These are phyloP conservation scores for Tylochromis polylepis DNA, from an alignment of 2,113 vertebrate genomes.

Conservation along the genomic window DNA sequence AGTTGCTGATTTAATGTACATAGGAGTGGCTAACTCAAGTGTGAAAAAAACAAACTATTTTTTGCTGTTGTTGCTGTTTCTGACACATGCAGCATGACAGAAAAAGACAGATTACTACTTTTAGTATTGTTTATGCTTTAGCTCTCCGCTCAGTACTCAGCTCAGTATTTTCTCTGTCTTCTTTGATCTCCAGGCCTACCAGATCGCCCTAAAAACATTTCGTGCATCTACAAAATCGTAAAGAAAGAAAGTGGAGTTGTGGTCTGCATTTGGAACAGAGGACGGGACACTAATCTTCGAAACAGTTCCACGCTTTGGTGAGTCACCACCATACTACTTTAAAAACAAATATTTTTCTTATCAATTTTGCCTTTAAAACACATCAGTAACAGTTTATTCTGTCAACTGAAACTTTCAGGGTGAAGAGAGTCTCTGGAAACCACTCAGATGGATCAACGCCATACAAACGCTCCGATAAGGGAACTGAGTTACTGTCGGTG, in stretches of 20 bases:
- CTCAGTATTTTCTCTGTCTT: not conserved
- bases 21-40: not conserved
- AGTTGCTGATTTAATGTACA: not conserved
- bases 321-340: not conserved
- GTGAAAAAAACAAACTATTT: not conserved
- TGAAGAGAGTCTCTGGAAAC: not conserved
- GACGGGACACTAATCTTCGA: slow-evolving; percentile 46
- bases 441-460: not conserved
- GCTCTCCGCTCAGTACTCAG: not conserved
- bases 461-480: not conserved
- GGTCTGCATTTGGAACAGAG: slow-evolving; percentile 63
- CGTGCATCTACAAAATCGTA: slow-evolving; percentile 43
- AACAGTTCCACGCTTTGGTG: slow-evolving; percentile 44
- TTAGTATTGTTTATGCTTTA: not conserved
- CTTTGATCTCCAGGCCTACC: slow-evolving; percentile 59
- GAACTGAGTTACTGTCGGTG: not conserved
- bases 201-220: slow-evolving; percentile 49
- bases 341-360: not conserved
- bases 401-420: slow-evolving; percentile 38
- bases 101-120: not conserved
- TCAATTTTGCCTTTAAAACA: not conserved
- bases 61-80: not conserved
- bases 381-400: not conserved
- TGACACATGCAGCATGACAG: not conserved
- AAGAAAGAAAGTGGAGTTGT: slow-evolving; percentile 26